phyloP scores from a whole-genome alignment of 2,888 invertebrate species.

The Eristalinus sepulchralis region DNA sequence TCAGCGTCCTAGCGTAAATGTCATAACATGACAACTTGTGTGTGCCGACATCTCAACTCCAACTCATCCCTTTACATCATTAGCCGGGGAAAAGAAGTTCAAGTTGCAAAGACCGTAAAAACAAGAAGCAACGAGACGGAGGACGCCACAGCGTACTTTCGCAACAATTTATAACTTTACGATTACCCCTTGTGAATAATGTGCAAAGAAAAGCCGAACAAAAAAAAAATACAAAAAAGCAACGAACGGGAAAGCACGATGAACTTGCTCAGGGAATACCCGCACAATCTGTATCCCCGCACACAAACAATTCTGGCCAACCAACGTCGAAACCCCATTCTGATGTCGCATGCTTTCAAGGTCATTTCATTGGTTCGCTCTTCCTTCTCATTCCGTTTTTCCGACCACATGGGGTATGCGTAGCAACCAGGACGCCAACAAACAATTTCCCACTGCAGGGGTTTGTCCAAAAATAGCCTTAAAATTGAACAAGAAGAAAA shows the following conservation, averaged over 20 bases:
- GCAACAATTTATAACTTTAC: slow-evolving; percentile 15
- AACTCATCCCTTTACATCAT: slow-evolving; percentile 28
- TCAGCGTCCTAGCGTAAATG: neutral
- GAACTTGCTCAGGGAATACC: neutral
- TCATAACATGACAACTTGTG: slow-evolving; percentile 15
- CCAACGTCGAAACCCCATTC: neutral
- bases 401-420: neutral
- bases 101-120: slow-evolving; percentile 1
- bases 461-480: slow-evolving; percentile 11
- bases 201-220: neutral
- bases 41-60: slow-evolving; percentile 11
- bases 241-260: neutral
- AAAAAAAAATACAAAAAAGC: neutral
- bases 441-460: neutral
- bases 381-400: neutral
- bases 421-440: slow-evolving; percentile 6
- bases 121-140: neutral
- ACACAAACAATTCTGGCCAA: neutral
- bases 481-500: neutral
- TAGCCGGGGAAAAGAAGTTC: slow-evolving; percentile 5
- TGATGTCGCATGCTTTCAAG: neutral
- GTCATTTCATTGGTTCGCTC: neutral
- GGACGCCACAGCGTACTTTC: slow-evolving; percentile 3
- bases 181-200: slow-evolving; percentile 6
- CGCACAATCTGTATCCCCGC: neutral